A percentile compares a stretch with the other conserved stretches of the same genome.
phyloP scores from a whole-genome alignment of 35 echinoderm and acorn worm genomes.

The Diadema setosum region DNA sequence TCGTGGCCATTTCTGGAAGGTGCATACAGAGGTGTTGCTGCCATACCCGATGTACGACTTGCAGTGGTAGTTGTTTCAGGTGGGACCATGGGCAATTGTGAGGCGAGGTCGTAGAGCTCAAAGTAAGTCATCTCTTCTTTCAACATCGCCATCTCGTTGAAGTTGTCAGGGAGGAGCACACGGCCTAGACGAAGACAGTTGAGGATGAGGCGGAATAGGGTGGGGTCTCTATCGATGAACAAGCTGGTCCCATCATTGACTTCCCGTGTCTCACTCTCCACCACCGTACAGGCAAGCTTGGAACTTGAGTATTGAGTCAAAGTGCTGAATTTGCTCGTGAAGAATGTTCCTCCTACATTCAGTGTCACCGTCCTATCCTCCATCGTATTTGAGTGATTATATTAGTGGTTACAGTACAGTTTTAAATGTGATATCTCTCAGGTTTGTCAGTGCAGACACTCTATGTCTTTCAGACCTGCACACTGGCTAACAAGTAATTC shows the following conservation, averaged over 20 bases:
- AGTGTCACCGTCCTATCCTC: neutral
- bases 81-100: neutral
- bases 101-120: neutral
- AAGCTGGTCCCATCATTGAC: slow-evolving; percentile 37
- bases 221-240: slow-evolving; percentile 72
- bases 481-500: no score
- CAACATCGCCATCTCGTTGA: slow-evolving; percentile 47
- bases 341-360: slow-evolving; percentile 65
- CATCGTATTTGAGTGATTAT: neutral
- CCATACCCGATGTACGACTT: neutral
- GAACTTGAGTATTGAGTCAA: slow-evolving; percentile 53
- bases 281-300: slow-evolving; percentile 56
- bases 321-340: slow-evolving; percentile 51
- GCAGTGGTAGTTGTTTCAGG: neutral
- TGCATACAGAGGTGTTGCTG: neutral
- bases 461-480: no score
- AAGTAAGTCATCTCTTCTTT: slow-evolving; percentile 63
- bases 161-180: slow-evolving; percentile 40
- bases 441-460: no score
- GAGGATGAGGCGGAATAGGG: slow-evolving; percentile 64
- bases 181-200: slow-evolving; percentile 55
- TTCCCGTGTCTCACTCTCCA: slow-evolving; percentile 36
- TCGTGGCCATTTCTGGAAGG: no score
- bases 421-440: no score
- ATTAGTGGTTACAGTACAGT: no score